Evolutionary conservation across 2,888 invertebrate genomes (phyloP).

Genomic region (Halictus ligatus): DNA sequence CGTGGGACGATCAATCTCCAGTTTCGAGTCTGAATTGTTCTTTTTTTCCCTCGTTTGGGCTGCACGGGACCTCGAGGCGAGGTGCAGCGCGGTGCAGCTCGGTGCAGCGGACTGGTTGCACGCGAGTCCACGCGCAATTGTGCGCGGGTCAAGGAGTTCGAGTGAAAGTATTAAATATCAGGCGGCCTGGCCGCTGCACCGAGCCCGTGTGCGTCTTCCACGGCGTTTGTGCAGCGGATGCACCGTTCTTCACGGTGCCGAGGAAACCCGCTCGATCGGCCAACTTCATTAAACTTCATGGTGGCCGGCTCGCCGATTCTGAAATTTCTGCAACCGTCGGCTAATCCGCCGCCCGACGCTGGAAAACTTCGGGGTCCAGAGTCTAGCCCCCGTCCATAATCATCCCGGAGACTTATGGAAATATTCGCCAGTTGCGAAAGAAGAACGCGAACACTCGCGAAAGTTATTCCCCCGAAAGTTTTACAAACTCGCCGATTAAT

Average conservation of each 20-base stretch:
- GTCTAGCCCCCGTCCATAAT: slow-evolving; percentile 7
- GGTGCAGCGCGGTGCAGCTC: background rate
- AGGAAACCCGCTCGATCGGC: background rate
- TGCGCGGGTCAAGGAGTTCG: slow-evolving; percentile 82
- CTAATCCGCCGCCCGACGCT: background rate
- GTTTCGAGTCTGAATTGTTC: background rate
- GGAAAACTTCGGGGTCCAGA: slow-evolving; percentile 10
- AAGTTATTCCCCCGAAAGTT: background rate
- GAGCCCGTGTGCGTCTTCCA: slow-evolving; percentile 55
- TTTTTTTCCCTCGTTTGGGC: background rate
- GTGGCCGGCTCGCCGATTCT: background rate
- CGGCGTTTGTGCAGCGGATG: slow-evolving; percentile 20
- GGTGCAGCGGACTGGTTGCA: slow-evolving; percentile 34
- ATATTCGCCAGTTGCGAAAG: slow-evolving; percentile 24
- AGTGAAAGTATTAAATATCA: slow-evolving; percentile 83
- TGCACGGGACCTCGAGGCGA: background rate
- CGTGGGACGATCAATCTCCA: background rate
- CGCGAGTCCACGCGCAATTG: slow-evolving; percentile 69
- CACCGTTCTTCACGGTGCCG: slow-evolving; percentile 28
- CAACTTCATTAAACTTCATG: slow-evolving; percentile 7
- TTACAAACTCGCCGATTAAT: slow-evolving; percentile 16
- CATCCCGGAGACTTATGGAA: slow-evolving; percentile 28
- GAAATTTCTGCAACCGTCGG: slow-evolving; percentile 9
- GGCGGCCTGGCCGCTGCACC: slow-evolving; percentile 64
- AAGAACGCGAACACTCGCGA: background rate